Conservation (phyloP, 2,113 vertebrate species). For the Plestiodon gilberti region DNA sequence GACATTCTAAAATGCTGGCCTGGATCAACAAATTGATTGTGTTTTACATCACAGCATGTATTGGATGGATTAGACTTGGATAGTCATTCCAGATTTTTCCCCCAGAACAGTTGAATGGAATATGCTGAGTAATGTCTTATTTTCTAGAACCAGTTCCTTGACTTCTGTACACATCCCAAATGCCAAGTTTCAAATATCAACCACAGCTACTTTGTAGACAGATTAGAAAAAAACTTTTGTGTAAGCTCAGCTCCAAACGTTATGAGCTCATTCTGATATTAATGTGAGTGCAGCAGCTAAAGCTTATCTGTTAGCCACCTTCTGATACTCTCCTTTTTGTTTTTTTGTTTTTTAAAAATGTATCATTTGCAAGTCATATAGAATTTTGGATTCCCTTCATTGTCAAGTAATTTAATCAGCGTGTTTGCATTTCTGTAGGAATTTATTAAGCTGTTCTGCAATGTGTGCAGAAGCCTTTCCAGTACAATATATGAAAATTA, state of each 20-base stretch:
- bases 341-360: background rate
- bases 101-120: background rate
- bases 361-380: constrained; percentile 28
- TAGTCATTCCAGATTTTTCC: background rate
- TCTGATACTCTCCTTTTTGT: background rate
- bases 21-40: too few relatives aligned
- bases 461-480: background rate
- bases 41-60: background rate
- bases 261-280: background rate
- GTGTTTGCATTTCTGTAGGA: constrained; percentile 22
- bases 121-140: background rate
- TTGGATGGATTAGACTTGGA: background rate
- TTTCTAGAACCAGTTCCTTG: background rate
- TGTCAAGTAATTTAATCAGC: constrained; percentile 17
- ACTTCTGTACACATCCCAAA: constrained; percentile 22
- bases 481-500: constrained; percentile 7
- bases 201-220: constrained; percentile 17
- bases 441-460: background rate
- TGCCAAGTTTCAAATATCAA: constrained; percentile 59
- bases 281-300: background rate
- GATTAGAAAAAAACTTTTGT: constrained; percentile 36
- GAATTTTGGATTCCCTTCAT: background rate
- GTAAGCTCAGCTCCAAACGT: constrained; percentile 1
- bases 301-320: background rate
- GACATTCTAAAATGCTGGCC: too few relatives aligned